Evolutionary conservation across 2,797 vertebrate species (phyloP), one percentile per base, ranked within the genome.

Genomic region (Sebastes diaconus): DNA sequence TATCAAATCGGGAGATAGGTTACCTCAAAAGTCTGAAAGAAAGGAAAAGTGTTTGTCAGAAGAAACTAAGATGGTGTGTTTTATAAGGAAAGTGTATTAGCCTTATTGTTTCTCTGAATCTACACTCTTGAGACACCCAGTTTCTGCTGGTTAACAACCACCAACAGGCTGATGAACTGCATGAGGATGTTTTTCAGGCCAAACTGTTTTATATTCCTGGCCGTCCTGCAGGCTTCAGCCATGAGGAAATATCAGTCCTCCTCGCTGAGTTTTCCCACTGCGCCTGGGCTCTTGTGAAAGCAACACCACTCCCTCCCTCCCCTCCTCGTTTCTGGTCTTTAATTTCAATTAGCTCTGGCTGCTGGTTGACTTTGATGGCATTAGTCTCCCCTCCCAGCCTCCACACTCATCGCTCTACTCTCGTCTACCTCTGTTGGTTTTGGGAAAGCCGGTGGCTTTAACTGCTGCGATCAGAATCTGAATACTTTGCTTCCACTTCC

Each of bases 271-370:
- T 75, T 73, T 81, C 86, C 81, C 72, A 63, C 72, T 72, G 10
- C 0, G 29, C 60, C 20, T 4, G 32, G 32, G 42, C 54, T 69
- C 10, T 68, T 70, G 81, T 77, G 76, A 82, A 75, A 12, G 65
- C 76, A 71, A 79, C 54, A 2, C 52, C 6, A 1, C 20, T n/a
- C 52, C 20, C 24, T 3, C 36, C 50, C 30, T 39, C 2, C 7
- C 5, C 25, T 59, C 54, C 79, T 65, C 9, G 9, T 84, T 66
- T 84, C 83, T 82, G 84, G 75, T 92, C 84, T 91, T 93, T 93
- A 78, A 92, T 94, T 92, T 92, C 90, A 88, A 84, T 93, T 92
- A 90, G 86, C 84, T 90, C 80, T 79, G 89, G 87, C 84, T 80
- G 88, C 90, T 84, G 68, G 64, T 90, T 72, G 70, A 76, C 92